These are phyloP conservation scores for Drymonia ruficornis DNA, from an alignment of 2,888 invertebrate species.

Conservation along the genomic window DNA sequence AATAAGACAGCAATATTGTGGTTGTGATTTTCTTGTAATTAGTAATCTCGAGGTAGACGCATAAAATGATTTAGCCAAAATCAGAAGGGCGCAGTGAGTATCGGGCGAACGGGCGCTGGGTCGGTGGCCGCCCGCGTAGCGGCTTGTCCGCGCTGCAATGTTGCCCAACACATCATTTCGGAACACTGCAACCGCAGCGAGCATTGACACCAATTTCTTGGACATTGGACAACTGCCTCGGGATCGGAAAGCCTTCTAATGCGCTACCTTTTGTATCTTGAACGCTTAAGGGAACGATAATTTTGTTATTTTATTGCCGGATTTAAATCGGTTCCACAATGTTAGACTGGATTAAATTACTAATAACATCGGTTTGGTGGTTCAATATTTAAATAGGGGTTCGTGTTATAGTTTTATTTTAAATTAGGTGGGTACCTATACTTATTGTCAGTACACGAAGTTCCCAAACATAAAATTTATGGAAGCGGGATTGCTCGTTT, in stretches of 20 bases:
- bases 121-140: conserved; percentile 54
- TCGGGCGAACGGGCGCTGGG: conserved; percentile 52
- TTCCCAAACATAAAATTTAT: neutral
- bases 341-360: conserved; percentile 6
- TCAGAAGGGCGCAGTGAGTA: conserved; percentile 64
- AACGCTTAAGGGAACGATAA: conserved; percentile 25
- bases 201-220: conserved; percentile 81
- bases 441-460: neutral
- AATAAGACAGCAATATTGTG: no score
- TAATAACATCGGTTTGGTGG: neutral
- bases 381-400: neutral
- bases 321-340: conserved; percentile 9
- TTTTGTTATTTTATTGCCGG: conserved; percentile 21
- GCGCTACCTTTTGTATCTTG: conserved; percentile 33
- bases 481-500: neutral
- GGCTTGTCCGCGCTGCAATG: conserved; percentile 51
- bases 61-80: conserved; percentile 54
- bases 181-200: conserved; percentile 83
- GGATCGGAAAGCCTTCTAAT: conserved; percentile 52
- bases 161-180: conserved; percentile 81
- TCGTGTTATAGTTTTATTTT: neutral
- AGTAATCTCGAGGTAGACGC: no score
- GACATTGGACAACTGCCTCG: conserved; percentile 65
- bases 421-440: neutral
- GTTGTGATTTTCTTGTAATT: no score